Evolutionary conservation across 2,888 invertebrate genomes (phyloP).

Genomic region (Cantharis flavilabris): DNA sequence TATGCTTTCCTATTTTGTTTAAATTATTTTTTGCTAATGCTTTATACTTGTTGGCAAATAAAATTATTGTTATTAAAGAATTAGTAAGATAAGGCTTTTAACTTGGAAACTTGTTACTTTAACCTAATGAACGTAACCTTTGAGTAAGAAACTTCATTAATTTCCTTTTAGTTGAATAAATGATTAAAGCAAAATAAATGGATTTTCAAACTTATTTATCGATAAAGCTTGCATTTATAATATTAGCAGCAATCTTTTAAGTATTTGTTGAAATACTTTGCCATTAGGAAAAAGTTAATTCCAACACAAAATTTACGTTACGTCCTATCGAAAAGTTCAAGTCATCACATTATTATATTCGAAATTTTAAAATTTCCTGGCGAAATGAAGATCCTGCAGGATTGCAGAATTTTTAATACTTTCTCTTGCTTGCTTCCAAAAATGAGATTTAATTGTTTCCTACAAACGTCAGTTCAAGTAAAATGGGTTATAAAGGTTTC

Average conservation of each 20-base stretch:
- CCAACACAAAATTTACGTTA: background rate
- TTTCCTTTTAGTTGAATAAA: slow-evolving; percentile 23
- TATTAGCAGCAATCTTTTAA: background rate
- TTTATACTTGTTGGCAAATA: background rate
- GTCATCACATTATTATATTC: background rate
- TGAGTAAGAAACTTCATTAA: slow-evolving; percentile 18
- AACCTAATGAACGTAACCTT: slow-evolving; percentile 13
- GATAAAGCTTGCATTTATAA: slow-evolving; percentile 16
- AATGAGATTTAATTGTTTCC: background rate
- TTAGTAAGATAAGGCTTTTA: background rate
- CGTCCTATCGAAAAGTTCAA: background rate
- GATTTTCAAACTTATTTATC: slow-evolving; percentile 24
- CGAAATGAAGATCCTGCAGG: background rate
- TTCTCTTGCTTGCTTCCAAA: background rate
- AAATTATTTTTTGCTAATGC: background rate
- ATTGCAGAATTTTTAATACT: background rate
- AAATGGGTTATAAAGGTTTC: background rate
- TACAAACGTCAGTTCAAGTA: background rate
- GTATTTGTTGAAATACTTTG: background rate
- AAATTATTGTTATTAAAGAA: background rate
- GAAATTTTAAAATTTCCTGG: background rate
- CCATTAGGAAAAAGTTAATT: background rate
- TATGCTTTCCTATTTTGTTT: slow-evolving; percentile 12
- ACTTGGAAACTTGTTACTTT: slow-evolving; percentile 13
- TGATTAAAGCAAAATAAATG: slow-evolving; percentile 22